These are phyloP conservation scores for Aramus guarauna DNA, from an alignment of 2,113 vertebrate genomes.

Conservation along the genomic window DNA sequence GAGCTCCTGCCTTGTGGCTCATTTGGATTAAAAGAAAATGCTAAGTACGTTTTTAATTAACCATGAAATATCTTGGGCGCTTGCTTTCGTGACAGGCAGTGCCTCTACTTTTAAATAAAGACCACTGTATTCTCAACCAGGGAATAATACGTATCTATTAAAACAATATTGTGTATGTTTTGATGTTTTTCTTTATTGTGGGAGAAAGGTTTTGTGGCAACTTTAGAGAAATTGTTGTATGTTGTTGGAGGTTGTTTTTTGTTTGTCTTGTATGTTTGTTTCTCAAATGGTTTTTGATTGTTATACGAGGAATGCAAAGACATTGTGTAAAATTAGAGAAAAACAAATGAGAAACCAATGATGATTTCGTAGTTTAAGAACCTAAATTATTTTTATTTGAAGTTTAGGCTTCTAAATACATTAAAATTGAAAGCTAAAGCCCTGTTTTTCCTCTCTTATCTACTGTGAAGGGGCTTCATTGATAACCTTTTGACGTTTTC, in stretches of 20 bases:
- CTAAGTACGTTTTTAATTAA: constrained; percentile 50
- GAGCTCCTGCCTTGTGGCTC: constrained; percentile 52
- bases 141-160: neutral
- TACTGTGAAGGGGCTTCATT: neutral
- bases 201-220: neutral
- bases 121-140: neutral
- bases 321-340: neutral
- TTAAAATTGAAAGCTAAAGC: neutral
- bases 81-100: constrained; percentile 11
- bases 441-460: neutral
- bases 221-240: neutral
- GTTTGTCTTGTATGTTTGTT: neutral
- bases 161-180: neutral
- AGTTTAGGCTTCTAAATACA: neutral
- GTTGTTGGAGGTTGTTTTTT: neutral
- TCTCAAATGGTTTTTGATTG: neutral
- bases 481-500: neutral
- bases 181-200: neutral
- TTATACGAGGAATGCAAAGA: neutral
- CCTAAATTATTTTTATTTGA: neutral
- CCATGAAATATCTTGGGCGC: constrained; percentile 26
- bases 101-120: neutral
- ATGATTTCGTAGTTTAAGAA: neutral
- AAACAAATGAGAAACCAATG: neutral
- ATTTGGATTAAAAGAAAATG: constrained; percentile 52